Evolutionary conservation across 1,140 invertebrate genomes (phyloP), one percentile per base, ranked within the genome.

Genomic region (Papilio machaon): DNA sequence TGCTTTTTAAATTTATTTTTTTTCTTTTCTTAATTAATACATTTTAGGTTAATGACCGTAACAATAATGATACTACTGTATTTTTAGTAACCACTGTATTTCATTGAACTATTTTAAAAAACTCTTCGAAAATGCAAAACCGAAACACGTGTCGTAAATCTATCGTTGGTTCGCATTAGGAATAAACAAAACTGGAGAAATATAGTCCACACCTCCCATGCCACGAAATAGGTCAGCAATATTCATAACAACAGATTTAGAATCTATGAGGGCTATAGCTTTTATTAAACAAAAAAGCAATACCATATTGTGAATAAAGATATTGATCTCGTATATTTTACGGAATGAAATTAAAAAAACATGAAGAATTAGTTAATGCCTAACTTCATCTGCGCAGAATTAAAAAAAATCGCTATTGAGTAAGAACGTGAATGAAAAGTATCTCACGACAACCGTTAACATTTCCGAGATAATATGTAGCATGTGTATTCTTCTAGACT

Each of bases 161-260:
- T 77, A 47, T 58, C 80, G 76, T 75, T 81, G 58, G 79, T 81
- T 80, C 73, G 67, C 43, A 64, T 78, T 17, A 67, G 60, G 60
- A 60, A 82, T 82, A 85, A 82, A 85, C 82, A 81, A 80, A 80
- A 81, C 35, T 46, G 52, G 15, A 46, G 79, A 47, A 80, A 80
- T 80, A 80, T 73, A 80, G 60, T 77, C 70, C 80, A 82, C 43
- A 49, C 49, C 77, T 82, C 70, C 73, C 73, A 54, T 75, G 10
- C 67, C 77, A 80, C 46, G 79, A 83, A 82, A 76, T 84, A 82
- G 82, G 76, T 73, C 73, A 78, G 79, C 54, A 81, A 82, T 85
- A 85, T 83, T 80, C 79, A 82, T 82, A 73, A 67, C 35, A 80
- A 84, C 80, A 30, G 73, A 85, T 82, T 85, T 82, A 83, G 81